Evolutionary conservation across 1,140 invertebrate species (phyloP).

Genomic region (Sycophaga agraensis): DNA sequence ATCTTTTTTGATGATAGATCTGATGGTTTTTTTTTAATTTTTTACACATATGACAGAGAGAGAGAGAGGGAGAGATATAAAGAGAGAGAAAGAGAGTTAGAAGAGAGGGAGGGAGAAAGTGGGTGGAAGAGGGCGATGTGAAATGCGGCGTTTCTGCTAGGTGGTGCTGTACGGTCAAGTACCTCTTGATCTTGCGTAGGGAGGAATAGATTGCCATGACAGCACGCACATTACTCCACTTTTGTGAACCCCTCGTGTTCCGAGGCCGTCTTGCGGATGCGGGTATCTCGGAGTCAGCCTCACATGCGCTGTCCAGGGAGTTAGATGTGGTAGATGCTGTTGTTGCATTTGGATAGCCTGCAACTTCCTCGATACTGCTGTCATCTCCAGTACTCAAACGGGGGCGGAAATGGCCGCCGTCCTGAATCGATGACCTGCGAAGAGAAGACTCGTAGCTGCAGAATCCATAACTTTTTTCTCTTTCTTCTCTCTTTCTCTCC

Average conservation of each 20-base stretch:
- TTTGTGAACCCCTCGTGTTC: slow-evolving; percentile 69
- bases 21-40: too few species aligned
- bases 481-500: slow-evolving; percentile 28
- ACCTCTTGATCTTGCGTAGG: slow-evolving; percentile 86
- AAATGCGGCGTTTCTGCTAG: too few species aligned
- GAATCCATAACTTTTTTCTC: slow-evolving; percentile 25
- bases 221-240: slow-evolving; percentile 80
- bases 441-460: slow-evolving; percentile 41
- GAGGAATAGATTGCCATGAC: slow-evolving; percentile 85
- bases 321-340: slow-evolving; percentile 45
- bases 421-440: slow-evolving; percentile 47
- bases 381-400: slow-evolving; percentile 16
- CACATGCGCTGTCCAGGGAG: slow-evolving; percentile 46
- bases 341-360: slow-evolving; percentile 12
- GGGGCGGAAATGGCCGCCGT: slow-evolving; percentile 28
- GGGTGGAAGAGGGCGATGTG: too few species aligned
- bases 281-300: slow-evolving; percentile 40
- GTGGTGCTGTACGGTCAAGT: too few species aligned
- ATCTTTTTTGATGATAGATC: too few species aligned
- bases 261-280: slow-evolving; percentile 40
- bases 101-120: not conserved
- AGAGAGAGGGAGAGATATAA: not conserved
- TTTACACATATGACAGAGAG: too few species aligned
- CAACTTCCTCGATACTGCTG: not conserved
- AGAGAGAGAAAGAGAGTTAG: not conserved